A percentile compares a stretch with the other conserved stretches of the same genome.
Evolutionary conservation across 2,113 vertebrate species (phyloP).

Genomic region (Catharus minimus): DNA sequence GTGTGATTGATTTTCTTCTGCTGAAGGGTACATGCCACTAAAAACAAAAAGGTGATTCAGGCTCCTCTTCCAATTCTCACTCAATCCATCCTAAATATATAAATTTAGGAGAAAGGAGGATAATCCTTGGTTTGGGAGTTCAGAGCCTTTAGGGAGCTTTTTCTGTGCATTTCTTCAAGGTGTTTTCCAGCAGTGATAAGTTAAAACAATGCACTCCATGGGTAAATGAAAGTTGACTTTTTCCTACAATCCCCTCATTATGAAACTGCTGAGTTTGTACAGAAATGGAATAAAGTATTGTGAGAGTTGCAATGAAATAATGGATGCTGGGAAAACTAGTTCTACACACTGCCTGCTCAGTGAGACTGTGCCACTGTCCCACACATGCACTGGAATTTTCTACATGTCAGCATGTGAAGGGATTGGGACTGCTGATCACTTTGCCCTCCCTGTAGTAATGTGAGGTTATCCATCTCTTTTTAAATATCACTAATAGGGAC

Average conservation of each 20-base stretch:
- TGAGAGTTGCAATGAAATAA: background rate
- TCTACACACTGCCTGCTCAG: background rate
- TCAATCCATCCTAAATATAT: background rate
- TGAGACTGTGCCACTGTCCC: background rate
- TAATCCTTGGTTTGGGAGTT: background rate
- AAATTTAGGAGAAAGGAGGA: background rate
- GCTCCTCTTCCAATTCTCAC: background rate
- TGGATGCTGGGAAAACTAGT: background rate
- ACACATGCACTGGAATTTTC: background rate
- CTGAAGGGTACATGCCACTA: background rate
- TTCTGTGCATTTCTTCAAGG: background rate
- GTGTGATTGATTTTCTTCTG: background rate
- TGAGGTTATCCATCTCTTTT: background rate
- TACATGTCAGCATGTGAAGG: background rate
- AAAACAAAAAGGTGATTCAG: background rate
- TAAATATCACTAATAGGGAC: background rate
- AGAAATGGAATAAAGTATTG: background rate
- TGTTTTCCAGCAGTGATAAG: background rate
- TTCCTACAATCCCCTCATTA: background rate
- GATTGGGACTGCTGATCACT: background rate
- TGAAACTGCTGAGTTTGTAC: background rate
- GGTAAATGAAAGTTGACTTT: background rate
- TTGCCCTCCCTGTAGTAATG: background rate
- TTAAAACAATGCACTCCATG: background rate
- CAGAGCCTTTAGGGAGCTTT: background rate